These are phyloP conservation scores for Nerophis lumbriciformis DNA, from an alignment of 2,113 vertebrate genomes.

Conservation along the genomic window DNA sequence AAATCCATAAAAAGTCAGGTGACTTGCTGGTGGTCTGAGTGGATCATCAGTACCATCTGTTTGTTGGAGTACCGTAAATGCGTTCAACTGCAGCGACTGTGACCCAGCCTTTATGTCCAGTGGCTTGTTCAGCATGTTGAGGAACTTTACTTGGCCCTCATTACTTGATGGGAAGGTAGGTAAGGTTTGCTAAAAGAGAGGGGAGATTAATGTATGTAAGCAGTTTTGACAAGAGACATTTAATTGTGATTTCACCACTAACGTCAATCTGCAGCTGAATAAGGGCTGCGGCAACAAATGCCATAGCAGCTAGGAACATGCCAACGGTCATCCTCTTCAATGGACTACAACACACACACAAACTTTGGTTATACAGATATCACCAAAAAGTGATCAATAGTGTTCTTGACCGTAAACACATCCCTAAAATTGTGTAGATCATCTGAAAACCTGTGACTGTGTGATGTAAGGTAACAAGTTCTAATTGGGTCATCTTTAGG, in stretches of 20 bases:
- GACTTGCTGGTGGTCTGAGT: background rate
- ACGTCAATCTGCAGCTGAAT: constrained; percentile 89
- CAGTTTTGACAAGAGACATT: background rate
- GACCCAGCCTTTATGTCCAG: constrained; percentile 11
- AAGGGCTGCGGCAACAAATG: constrained; percentile 84
- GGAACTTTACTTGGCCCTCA: constrained; percentile 73
- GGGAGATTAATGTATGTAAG: background rate
- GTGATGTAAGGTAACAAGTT: too few species aligned
- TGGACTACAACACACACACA: constrained; percentile 66
- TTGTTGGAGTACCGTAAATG: constrained; percentile 38
- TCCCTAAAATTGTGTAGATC: too few species aligned
- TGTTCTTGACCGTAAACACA: too few species aligned
- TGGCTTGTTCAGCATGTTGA: constrained; percentile 62
- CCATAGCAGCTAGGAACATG: constrained; percentile 85
- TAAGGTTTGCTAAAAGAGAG: constrained; percentile 72
- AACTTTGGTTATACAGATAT: too few species aligned
- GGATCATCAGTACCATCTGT: background rate
- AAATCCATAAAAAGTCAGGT: background rate
- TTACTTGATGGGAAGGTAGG: constrained; percentile 74
- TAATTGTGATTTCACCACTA: constrained; percentile 47
- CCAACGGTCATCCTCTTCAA: constrained; percentile 88
- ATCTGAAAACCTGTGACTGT: too few species aligned
- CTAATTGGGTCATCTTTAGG: too few species aligned
- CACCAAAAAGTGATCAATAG: too few species aligned
- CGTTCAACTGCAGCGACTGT: rapidly evolving